phyloP scores from a whole-genome alignment of 1,140 invertebrate species.

The Drosophila subpulchrella region DNA sequence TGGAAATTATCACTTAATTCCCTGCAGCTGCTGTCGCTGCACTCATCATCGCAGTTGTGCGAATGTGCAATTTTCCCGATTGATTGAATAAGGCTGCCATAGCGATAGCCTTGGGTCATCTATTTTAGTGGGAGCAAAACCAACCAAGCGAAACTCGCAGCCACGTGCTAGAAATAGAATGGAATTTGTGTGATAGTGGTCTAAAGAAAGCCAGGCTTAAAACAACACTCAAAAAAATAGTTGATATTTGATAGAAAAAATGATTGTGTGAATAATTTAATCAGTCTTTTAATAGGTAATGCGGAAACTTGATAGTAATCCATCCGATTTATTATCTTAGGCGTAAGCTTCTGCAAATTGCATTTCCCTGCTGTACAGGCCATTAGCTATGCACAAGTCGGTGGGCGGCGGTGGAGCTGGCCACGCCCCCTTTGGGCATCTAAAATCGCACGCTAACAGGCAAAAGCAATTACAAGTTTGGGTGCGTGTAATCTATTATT shows the following conservation, averaged over 20 bases:
- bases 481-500: slow-evolving; percentile 76
- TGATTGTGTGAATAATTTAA: background rate
- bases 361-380: slow-evolving; percentile 33
- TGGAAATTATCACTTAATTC: slow-evolving; percentile 63
- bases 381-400: slow-evolving; percentile 68
- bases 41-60: slow-evolving; percentile 29
- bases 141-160: slow-evolving; percentile 37
- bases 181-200: slow-evolving; percentile 24
- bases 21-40: slow-evolving; percentile 38
- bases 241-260: background rate
- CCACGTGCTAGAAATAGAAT: slow-evolving; percentile 42
- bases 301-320: slow-evolving; percentile 18
- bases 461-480: slow-evolving; percentile 46
- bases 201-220: background rate
- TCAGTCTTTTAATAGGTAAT: no score
- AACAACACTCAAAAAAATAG: background rate
- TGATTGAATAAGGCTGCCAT: slow-evolving; percentile 31
- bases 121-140: slow-evolving; percentile 11
- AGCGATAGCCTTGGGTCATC: slow-evolving; percentile 26
- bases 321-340: slow-evolving; percentile 15
- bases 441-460: slow-evolving; percentile 40
- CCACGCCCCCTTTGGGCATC: slow-evolving; percentile 35
- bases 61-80: slow-evolving; percentile 22
- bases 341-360: slow-evolving; percentile 35
- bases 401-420: slow-evolving; percentile 10